Base-by-base conservation (phyloP, 2,797 vertebrate species). In the Rhynchonycteris naso region DNA sequence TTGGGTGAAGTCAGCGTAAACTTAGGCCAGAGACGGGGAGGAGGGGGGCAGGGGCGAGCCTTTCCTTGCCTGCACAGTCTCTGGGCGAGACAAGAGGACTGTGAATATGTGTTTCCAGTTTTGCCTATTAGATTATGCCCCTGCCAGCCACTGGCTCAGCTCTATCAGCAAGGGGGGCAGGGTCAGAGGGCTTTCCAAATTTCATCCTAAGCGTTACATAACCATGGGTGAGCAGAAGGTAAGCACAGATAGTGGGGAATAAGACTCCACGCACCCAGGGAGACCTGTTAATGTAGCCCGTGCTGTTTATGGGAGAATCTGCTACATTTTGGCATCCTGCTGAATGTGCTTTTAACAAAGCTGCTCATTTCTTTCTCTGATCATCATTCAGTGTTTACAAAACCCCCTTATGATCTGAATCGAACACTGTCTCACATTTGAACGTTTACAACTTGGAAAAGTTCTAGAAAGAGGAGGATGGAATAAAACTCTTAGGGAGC, bases 81-180 rank as follows among this genome's bases (percentile, higher is more conserved):
- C 90, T 93, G 88, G 95, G 91, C 95, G 93, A 96, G 75, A 85
- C 71, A 72, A 95, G 88, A 96, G 76, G 83, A 63, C 88, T 95
- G 22, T 38, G 93, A 97, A 95, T 93, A 14, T 13, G 76, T 94
- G 80, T 97, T 98, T 97, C 97, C 96, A 98, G 97, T 97, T 94
- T 68, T 56, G 86, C 94, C 95, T 95, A 0, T 86, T 98, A 97
- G 98, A 97, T 91, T 93, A 85, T 92, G 96, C 97, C 97, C 97
- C 81, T 98, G 95, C 97, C 92, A 90, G 95, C 97, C 94, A 87
- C 98, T 97, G 75, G 94, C 95, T 96, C 95, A 81, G 96, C 94
- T 96, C 93, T 86, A 81, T 91, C 61, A 89, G 30, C 52, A 83
- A 78, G 61, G 24, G 8, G 92, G 47, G 81, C 86, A 86, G 93